Evolutionary conservation across 2,888 invertebrate species (phyloP).

Genomic region (Buathra laborator): DNA sequence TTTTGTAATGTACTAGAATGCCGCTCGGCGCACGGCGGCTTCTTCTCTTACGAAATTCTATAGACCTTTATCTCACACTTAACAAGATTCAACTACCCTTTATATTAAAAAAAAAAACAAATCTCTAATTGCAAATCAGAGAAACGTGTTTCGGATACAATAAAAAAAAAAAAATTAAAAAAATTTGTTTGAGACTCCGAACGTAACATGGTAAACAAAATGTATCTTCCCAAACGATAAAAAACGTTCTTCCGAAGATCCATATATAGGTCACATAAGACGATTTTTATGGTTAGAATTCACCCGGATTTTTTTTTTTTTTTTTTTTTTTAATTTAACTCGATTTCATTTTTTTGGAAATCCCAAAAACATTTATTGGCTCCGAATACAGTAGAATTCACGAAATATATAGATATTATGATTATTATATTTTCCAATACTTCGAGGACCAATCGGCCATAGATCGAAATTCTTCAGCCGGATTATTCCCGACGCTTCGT

Average conservation of each 20-base stretch:
- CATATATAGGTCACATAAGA: neutral
- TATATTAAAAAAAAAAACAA: neutral
- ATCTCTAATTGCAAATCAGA: neutral
- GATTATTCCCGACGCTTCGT: too few relatives aligned
- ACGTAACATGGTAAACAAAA: neutral
- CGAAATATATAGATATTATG: too few relatives aligned
- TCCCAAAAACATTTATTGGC: too few relatives aligned
- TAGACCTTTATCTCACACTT: slow-evolving; percentile 9
- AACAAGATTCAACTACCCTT: neutral
- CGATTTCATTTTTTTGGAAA: too few relatives aligned
- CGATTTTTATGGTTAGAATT: neutral
- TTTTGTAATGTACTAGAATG: slow-evolving; percentile 28
- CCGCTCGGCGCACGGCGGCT: neutral
- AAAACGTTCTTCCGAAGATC: neutral
- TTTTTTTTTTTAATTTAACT: neutral
- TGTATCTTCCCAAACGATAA: neutral
- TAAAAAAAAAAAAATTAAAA: neutral
- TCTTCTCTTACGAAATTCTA: slow-evolving; percentile 10
- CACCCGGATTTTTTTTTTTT: neutral
- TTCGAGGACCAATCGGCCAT: too few relatives aligned
- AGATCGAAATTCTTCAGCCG: too few relatives aligned
- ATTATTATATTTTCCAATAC: too few relatives aligned
- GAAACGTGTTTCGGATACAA: neutral
- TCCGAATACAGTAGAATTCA: too few relatives aligned
- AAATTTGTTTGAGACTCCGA: neutral